Percentiles rank a stretch among this genome's conserved stretches.
Conservation (phyloP, 1,140 invertebrate genomes). For the Heliconius melpomene region DNA sequence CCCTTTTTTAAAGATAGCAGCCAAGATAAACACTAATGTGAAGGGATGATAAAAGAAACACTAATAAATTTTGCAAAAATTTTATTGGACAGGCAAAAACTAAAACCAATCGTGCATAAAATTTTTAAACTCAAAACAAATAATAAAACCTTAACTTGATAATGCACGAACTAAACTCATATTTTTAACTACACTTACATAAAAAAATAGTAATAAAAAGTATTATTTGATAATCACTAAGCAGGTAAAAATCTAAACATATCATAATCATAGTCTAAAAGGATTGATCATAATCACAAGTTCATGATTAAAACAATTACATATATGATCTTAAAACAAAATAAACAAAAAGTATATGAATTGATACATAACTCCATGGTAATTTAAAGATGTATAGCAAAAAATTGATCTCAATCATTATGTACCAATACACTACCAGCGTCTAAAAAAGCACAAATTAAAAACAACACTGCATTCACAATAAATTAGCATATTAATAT, state of each 20-base stretch:
- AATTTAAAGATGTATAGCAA: not conserved
- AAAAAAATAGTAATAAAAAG: slow-evolving; percentile 29
- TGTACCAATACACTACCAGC: slow-evolving; percentile 53
- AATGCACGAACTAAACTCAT: slow-evolving; percentile 52
- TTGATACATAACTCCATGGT: slow-evolving; percentile 68
- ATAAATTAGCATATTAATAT: slow-evolving; percentile 75
- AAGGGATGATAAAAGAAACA: slow-evolving; percentile 15
- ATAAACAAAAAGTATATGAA: slow-evolving; percentile 49
- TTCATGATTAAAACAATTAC: slow-evolving; percentile 77
- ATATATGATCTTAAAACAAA: slow-evolving; percentile 53
- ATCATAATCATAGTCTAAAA: slow-evolving; percentile 75
- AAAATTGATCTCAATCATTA: slow-evolving; percentile 46
- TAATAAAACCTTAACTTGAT: slow-evolving; percentile 42
- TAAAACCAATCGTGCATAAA: slow-evolving; percentile 61
- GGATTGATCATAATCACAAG: slow-evolving; percentile 67
- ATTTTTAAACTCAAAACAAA: slow-evolving; percentile 50
- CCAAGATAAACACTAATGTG: not conserved
- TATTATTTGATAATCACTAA: slow-evolving; percentile 62
- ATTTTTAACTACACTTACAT: slow-evolving; percentile 26
- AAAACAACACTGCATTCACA: slow-evolving; percentile 58
- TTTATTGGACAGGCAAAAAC: slow-evolving; percentile 66
- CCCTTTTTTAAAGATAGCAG: no score
- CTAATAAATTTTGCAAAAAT: slow-evolving; percentile 45
- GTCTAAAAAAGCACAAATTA: slow-evolving; percentile 46
- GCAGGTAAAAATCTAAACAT: slow-evolving; percentile 50